Evolutionary conservation across 2,888 invertebrate genomes (phyloP).

Genomic region (Uloborus plumipes): DNA sequence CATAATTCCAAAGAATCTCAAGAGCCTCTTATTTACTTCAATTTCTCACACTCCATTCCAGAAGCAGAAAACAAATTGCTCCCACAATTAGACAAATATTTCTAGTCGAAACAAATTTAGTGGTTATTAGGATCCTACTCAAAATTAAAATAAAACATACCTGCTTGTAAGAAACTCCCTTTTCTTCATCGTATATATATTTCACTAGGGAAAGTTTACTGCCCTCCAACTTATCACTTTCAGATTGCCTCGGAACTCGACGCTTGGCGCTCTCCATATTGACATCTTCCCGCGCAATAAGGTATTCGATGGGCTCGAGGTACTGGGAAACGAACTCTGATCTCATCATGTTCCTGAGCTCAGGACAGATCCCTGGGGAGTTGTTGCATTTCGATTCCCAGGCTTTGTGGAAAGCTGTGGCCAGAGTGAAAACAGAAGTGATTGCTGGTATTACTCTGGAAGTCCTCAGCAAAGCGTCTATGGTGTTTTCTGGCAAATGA

Average conservation of each 20-base stretch:
- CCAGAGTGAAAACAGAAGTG: slow-evolving; percentile 68
- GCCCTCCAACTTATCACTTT: slow-evolving; percentile 34
- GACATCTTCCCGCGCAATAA: slow-evolving; percentile 1
- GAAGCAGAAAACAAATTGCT: too few relatives aligned
- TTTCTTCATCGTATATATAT: slow-evolving; percentile 26
- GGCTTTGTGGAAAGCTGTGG: slow-evolving; percentile 68
- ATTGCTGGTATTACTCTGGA: slow-evolving; percentile 67
- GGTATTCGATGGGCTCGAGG: slow-evolving; percentile 67
- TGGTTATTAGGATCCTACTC: not conserved
- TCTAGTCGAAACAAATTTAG: too few relatives aligned
- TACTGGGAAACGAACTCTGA: slow-evolving; percentile 67
- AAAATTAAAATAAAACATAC: slow-evolving; percentile 19
- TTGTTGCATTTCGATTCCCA: slow-evolving; percentile 68
- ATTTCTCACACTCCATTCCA: too few relatives aligned
- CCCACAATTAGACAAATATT: too few relatives aligned
- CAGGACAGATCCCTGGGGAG: slow-evolving; percentile 66
- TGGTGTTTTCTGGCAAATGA: not conserved
- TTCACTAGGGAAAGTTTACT: slow-evolving; percentile 41
- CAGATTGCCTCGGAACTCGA: slow-evolving; percentile 16
- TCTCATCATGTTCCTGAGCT: slow-evolving; percentile 66
- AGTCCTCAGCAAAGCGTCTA: slow-evolving; percentile 59
- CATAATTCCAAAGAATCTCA: too few relatives aligned
- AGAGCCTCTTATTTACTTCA: too few relatives aligned
- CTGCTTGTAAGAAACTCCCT: slow-evolving; percentile 42
- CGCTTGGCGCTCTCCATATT: not conserved